Base-by-base conservation (phyloP, 2,888 invertebrate genomes). In the Phaedon cochleariae region DNA sequence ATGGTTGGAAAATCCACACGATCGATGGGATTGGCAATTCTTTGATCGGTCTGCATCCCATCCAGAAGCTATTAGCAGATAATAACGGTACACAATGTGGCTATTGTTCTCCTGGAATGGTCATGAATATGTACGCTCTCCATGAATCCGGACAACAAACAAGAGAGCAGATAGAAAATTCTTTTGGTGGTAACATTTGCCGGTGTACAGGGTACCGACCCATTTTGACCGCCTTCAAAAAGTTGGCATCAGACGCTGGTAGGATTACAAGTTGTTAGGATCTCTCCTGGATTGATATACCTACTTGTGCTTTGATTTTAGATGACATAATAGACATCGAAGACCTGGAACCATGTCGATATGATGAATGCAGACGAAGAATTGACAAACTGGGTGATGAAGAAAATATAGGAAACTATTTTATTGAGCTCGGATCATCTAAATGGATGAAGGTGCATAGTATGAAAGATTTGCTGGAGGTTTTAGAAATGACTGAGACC, bases 21-120 rank as follows among this genome's bases (percentile, higher is more conserved):
- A 83, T 90, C n/a, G 92, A 93, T 78, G 89, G 89, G 0, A 80
- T 92, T n/a, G 92, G 92, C 2, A 87, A 87, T 76, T 84, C 85
- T 58, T 82, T 83, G 62, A 82, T 81, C 1, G 90, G 90, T 0
- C 90, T 90, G 76, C 89, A 92, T 73, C 82, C 85, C 0, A 83
- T 92, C 12, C 91, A 91, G 76, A 82, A 84, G 54, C 81, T 85
- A 0, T 79, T 91, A 15, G 89, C 88, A 0, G 82, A 86, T 18
- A 84, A 86, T 73, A 88, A 89, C 74, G 91, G 90, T 0, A 86
- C 88, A 0, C 91, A 91, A 77, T 91, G 92, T 74, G 91, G 91
- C 0, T 89, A 86, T 77, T 93, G 93, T 77, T 88, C 89, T 21
- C 88, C 92, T 0, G 93, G 92, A 9, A 92, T 92, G 89, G 87